phyloP scores from a whole-genome alignment of 2,113 vertebrate genomes.

The Ptychochromis oligacanthus region DNA sequence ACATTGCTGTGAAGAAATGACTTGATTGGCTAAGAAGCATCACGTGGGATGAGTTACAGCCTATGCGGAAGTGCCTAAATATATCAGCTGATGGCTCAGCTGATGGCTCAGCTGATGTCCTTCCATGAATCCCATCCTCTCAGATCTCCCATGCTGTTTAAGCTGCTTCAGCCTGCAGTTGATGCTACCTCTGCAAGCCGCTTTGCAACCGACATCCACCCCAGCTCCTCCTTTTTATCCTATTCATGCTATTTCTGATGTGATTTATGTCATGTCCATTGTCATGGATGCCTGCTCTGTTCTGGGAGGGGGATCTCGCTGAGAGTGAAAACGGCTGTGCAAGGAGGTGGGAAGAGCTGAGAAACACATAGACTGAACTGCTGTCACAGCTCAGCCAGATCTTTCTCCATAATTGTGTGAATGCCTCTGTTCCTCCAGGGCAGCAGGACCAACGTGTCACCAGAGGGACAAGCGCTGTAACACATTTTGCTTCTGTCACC shows the following conservation, averaged over 20 bases:
- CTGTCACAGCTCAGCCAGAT: conserved; percentile 33
- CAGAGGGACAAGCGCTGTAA: conserved; percentile 3
- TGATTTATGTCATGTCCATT: too few relatives aligned
- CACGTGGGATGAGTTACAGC: too few relatives aligned
- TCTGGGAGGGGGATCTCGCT: too few relatives aligned
- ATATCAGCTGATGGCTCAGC: too few relatives aligned
- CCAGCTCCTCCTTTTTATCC: too few relatives aligned
- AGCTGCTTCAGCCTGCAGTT: not conserved
- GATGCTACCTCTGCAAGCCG: not conserved
- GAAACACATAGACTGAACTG: not conserved
- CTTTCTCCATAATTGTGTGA: conserved; percentile 46
- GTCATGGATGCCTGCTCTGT: too few relatives aligned
- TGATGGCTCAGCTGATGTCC: not conserved
- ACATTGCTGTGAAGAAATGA: too few relatives aligned
- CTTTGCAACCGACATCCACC: not conserved
- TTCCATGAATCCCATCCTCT: not conserved
- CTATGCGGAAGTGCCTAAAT: too few relatives aligned
- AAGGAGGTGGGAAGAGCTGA: conserved; percentile 41
- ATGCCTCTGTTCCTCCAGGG: conserved; percentile 24
- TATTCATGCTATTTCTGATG: too few relatives aligned
- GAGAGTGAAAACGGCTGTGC: too few relatives aligned
- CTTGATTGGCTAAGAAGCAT: too few relatives aligned
- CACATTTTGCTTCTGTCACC: conserved; percentile 43
- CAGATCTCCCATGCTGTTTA: not conserved
- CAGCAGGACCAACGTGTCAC: conserved; percentile 9